Conservation (phyloP, 2,888 invertebrate genomes). For the Rhagium mordax region DNA sequence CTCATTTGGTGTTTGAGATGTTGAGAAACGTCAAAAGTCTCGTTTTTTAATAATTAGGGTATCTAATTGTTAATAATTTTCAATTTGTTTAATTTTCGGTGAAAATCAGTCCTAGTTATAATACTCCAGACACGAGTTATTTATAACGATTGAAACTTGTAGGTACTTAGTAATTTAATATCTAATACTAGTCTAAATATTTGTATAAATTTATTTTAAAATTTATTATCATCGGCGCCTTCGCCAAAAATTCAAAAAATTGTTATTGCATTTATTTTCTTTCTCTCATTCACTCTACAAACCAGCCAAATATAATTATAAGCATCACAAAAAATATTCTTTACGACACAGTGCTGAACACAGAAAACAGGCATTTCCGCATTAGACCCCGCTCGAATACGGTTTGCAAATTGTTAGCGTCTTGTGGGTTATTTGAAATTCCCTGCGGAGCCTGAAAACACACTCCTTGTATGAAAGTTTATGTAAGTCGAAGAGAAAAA, state of each 20-base stretch:
- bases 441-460: constrained; percentile 34
- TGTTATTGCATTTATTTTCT: background rate
- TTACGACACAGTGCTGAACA: constrained; percentile 2
- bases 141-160: too few relatives aligned
- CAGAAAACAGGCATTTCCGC: constrained; percentile 31
- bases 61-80: too few relatives aligned
- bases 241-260: background rate
- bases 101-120: too few relatives aligned
- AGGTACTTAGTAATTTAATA: too few relatives aligned
- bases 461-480: constrained; percentile 28
- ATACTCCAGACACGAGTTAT: too few relatives aligned
- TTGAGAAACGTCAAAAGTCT: too few relatives aligned
- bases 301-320: constrained; percentile 18
- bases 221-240: background rate
- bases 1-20: too few relatives aligned
- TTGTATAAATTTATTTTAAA: background rate
- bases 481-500: constrained; percentile 28
- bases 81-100: too few relatives aligned
- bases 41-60: too few relatives aligned
- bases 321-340: background rate
- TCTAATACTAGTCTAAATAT: too few relatives aligned
- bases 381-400: constrained; percentile 27
- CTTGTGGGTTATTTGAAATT: constrained; percentile 41
- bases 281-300: background rate
- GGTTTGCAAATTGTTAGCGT: constrained; percentile 43